Evolutionary conservation across 2,113 vertebrate genomes (phyloP), one percentile per base, ranked within the genome.

Genomic region (Onychostruthus taczanowskii): DNA sequence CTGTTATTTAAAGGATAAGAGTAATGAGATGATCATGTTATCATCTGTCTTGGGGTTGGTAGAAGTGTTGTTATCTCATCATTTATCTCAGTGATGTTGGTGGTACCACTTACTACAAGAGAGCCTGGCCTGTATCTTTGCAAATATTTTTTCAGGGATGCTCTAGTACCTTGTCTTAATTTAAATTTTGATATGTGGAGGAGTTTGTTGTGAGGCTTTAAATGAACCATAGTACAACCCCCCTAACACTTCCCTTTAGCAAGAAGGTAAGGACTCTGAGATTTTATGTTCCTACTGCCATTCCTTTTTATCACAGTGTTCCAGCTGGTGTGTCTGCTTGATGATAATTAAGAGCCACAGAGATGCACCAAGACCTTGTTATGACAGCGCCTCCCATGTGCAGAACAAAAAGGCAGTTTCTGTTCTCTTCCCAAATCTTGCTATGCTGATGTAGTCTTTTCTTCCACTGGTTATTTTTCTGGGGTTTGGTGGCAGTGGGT

Each of bases 361-460:
- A 26, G 37, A 7, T 12, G 19, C 62, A 76, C 13, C 23, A 62
- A 62, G 50, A 30, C 16, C 19, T 56, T 35, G 30, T 35, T 46
- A 10, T 24, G 44, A 11, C 13, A 52, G 49, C 9, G 17, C 44
- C 58, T 92, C 41, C 14, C 3, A 2, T 41, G 13, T 3, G 6
- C 24, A 79, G 49, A 61, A 46, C 24, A 53, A 66, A 81, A 67
- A 50, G 43, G 20, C 55, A 77, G n/a, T 92, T 95, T 89, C 80
- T 81, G 50, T 87, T 95, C 55, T 50, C 11, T 89, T 95, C 50
- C 59, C 13, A 46, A 81, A 87, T 58, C 50, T 66, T 53, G 16
- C 52, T 70, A 4, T 8, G 27, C 31, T 74, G 4, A 39, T n/a
- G 12, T 33, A 55, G 10, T 28, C 31, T 85, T 53, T 74, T 74